Conservation (phyloP, 2,888 invertebrate species). For the Callinectes sapidus region DNA sequence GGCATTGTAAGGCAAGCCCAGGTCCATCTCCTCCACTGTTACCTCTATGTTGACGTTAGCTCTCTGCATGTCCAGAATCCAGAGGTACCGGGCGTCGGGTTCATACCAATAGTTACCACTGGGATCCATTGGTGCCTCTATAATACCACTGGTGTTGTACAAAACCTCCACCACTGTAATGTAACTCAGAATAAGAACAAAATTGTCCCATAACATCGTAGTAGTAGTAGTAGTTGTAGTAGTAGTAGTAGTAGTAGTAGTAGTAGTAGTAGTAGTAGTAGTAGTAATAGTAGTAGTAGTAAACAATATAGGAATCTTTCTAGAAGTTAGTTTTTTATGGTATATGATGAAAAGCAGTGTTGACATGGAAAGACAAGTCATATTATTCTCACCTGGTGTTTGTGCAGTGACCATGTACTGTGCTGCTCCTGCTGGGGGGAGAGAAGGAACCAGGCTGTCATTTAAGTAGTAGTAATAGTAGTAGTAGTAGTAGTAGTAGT, state of each 20-base stretch:
- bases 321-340: too few relatives aligned
- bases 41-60: background rate
- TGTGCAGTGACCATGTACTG: too few relatives aligned
- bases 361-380: too few relatives aligned
- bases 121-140: background rate
- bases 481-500: slow-evolving; percentile 6
- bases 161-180: background rate
- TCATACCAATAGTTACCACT: background rate
- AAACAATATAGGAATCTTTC: too few relatives aligned
- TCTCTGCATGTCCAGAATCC: background rate
- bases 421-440: too few relatives aligned
- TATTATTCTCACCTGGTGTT: too few relatives aligned
- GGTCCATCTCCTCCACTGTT: background rate
- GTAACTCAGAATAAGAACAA: background rate
- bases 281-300: too few relatives aligned
- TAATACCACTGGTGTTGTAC: background rate
- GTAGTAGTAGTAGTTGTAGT: background rate
- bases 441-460: background rate
- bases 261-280: too few relatives aligned
- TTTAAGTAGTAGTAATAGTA: background rate
- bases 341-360: background rate
- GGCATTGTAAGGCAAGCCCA: background rate
- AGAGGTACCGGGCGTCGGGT: slow-evolving; percentile 6
- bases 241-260: background rate
- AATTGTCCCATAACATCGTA: too few relatives aligned